phyloP scores from a whole-genome alignment of 1,140 invertebrate genomes.

The Pararge aegeria region DNA sequence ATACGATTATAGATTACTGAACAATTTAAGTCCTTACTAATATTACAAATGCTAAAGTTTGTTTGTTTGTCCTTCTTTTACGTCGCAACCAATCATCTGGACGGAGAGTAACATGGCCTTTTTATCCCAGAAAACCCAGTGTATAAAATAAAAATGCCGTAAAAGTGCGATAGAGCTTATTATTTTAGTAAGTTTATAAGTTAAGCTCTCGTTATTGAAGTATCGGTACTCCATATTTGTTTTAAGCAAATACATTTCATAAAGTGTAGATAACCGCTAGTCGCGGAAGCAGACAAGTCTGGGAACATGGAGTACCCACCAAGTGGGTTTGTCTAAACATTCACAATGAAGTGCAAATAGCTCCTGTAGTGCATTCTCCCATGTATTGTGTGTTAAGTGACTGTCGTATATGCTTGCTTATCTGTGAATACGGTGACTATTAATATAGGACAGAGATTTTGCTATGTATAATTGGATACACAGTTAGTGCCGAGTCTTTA shows the following conservation, averaged over 20 bases:
- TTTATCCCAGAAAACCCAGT: too few relatives aligned
- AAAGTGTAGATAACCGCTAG: conserved; percentile 24
- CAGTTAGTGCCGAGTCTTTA: conserved; percentile 1
- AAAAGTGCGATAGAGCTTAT: too few relatives aligned
- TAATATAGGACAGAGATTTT: neutral
- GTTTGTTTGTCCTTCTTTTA: too few relatives aligned
- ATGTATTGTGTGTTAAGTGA: conserved; percentile 31
- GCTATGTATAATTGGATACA: neutral
- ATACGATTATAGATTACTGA: too few relatives aligned
- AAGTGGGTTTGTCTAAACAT: conserved; percentile 27
- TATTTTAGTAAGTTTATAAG: too few relatives aligned
- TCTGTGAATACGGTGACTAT: neutral
- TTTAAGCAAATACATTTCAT: conserved; percentile 9
- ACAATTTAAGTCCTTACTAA: too few relatives aligned
- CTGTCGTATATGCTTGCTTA: conserved; percentile 4
- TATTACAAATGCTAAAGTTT: too few relatives aligned
- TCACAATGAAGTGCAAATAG: conserved; percentile 32
- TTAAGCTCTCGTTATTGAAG: too few relatives aligned
- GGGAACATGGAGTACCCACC: conserved; percentile 25
- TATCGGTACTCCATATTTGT: neutral
- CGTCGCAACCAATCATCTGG: too few relatives aligned
- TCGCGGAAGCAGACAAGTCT: conserved; percentile 25
- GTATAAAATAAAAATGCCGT: too few relatives aligned
- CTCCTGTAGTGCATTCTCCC: conserved; percentile 20
- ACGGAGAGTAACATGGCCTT: too few relatives aligned